Conservation (phyloP, 2,113 vertebrate genomes). For the Ornithorhynchus anatinus region DNA sequence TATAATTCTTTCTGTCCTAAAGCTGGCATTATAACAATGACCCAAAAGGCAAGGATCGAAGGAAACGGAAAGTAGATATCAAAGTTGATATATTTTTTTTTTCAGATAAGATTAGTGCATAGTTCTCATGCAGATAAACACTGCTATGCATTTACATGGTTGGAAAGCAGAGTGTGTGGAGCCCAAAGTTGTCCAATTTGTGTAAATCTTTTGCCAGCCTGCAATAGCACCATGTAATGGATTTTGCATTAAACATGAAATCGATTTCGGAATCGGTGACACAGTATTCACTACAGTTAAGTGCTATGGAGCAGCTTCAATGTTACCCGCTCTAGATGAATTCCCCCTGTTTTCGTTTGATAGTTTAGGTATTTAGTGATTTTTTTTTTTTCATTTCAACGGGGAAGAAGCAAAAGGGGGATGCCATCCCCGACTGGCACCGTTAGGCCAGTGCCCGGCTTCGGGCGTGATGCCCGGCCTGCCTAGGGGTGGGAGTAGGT, state of each 20-base stretch:
- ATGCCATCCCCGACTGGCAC: conserved; percentile 73
- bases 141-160: conserved; percentile 92
- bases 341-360: conserved; percentile 80
- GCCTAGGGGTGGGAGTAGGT: conserved; percentile 72
- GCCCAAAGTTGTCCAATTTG: conserved; percentile 83
- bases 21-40: conserved; percentile 90
- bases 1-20: conserved; percentile 90
- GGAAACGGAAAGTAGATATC: conserved; percentile 88
- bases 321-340: conserved; percentile 86
- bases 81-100: conserved; percentile 82
- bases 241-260: conserved; percentile 87
- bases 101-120: conserved; percentile 91
- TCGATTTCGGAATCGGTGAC: conserved; percentile 85
- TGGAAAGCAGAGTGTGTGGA: conserved; percentile 89
- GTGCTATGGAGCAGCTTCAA: conserved; percentile 85
- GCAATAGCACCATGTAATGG: conserved; percentile 94
- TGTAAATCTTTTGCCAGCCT: conserved; percentile 85
- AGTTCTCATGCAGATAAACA: conserved; percentile 97
- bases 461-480: conserved; percentile 72
- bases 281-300: conserved; percentile 81
- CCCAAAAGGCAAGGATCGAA: conserved; percentile 90
- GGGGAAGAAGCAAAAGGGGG: conserved; percentile 78
- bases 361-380: no score
- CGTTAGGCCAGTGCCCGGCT: conserved; percentile 79
- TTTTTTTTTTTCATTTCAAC: conserved; percentile 58